Conservation (phyloP, 2,888 invertebrate species). For the Drosophila buzzatii region DNA sequence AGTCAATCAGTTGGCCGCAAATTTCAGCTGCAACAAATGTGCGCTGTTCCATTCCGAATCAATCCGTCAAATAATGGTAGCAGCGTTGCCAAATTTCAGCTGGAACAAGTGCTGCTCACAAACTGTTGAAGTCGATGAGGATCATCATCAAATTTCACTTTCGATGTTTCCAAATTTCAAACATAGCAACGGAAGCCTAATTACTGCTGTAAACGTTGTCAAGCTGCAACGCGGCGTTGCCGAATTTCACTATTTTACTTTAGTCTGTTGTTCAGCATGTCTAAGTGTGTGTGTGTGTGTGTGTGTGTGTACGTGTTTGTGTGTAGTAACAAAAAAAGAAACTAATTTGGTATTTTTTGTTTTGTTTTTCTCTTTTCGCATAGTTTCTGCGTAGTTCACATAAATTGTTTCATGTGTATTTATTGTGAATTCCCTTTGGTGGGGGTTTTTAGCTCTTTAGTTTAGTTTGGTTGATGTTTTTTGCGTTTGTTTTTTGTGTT, state of each 20-base stretch:
- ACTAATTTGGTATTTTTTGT: constrained; percentile 54
- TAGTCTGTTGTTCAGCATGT: constrained; percentile 18
- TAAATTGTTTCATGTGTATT: constrained; percentile 65
- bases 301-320: constrained; percentile 22
- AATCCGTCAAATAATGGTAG: background rate
- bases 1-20: no score
- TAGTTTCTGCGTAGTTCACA: constrained; percentile 73
- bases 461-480: constrained; percentile 21
- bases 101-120: background rate
- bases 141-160: background rate
- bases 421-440: constrained; percentile 27
- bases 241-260: background rate
- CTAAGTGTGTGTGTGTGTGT: constrained; percentile 27
- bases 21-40: background rate
- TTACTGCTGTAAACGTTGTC: no score
- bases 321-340: constrained; percentile 54
- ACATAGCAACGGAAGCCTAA: no score
- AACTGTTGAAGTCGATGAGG: no score
- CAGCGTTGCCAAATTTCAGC: constrained; percentile 17
- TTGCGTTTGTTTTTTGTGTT: constrained; percentile 47
- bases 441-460: constrained; percentile 40
- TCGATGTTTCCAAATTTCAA: no score
- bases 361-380: constrained; percentile 50
- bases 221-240: background rate
- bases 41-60: background rate